Conservation (phyloP, 2,113 vertebrate genomes). For the Struthidea cinerea region DNA sequence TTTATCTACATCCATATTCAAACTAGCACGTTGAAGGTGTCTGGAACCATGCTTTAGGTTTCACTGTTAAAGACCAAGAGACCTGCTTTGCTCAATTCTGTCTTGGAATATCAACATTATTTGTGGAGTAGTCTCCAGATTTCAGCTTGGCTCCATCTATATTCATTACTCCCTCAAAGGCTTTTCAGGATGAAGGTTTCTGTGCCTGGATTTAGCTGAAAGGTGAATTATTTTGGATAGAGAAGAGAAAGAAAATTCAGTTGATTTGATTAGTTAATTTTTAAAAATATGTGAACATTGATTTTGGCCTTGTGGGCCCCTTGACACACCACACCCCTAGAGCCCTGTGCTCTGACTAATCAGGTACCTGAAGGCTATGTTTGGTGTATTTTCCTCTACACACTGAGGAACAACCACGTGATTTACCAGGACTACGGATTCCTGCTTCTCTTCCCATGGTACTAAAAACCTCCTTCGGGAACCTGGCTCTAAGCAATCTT, state of each 20-base stretch:
- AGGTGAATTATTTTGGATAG: background rate
- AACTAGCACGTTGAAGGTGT: background rate
- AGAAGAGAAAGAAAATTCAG: background rate
- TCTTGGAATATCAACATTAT: background rate
- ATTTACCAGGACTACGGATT: background rate
- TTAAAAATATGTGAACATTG: background rate
- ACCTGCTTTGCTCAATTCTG: background rate
- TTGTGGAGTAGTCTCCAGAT: background rate
- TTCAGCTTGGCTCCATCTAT: background rate
- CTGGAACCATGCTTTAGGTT: background rate
- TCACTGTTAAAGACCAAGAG: background rate
- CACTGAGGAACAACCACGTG: accelerated
- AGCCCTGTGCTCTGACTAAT: background rate
- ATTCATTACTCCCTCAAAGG: background rate
- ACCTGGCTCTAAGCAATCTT: background rate
- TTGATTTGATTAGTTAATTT: background rate
- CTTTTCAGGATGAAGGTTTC: background rate
- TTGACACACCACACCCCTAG: background rate
- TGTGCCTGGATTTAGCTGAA: background rate
- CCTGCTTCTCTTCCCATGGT: background rate
- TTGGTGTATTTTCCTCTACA: background rate
- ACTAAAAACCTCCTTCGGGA: background rate
- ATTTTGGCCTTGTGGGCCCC: background rate
- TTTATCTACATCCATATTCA: background rate
- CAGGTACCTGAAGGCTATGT: background rate